phyloP scores from a whole-genome alignment of 2,888 invertebrate species.

The Penaeus monodon region DNA sequence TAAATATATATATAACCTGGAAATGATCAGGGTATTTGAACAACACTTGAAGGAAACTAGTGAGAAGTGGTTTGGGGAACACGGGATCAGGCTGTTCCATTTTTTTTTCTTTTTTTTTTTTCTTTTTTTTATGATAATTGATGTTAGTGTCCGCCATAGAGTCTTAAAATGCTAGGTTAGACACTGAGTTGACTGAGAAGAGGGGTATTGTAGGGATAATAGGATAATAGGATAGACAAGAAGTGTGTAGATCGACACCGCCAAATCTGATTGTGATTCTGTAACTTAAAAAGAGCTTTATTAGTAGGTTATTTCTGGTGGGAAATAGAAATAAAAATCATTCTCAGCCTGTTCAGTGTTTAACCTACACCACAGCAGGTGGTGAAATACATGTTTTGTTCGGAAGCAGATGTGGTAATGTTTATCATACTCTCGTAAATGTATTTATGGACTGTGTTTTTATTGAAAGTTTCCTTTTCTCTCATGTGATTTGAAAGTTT shows the following conservation, averaged over 20 bases:
- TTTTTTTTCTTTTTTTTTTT: not conserved
- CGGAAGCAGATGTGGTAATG: constrained; percentile 20
- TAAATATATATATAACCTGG: no score
- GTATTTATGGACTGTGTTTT: no score
- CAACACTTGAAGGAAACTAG: no score
- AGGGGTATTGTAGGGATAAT: no score
- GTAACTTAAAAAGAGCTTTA: no score
- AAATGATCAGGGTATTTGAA: no score
- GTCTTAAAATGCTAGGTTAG: not conserved
- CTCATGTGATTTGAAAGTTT: no score
- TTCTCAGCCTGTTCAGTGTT: constrained; percentile 26
- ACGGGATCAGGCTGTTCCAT: not conserved
- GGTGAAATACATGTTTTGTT: constrained; percentile 10
- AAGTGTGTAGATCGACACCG: not conserved
- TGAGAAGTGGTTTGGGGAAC: no score
- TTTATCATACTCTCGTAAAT: constrained; percentile 1
- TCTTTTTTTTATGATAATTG: not conserved
- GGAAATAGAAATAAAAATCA: no score
- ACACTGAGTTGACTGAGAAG: constrained; percentile 22
- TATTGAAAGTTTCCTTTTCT: no score
- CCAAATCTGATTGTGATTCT: no score
- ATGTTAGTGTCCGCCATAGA: constrained; percentile 36
- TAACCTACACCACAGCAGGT: constrained; percentile 24
- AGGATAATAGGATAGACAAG: not conserved
- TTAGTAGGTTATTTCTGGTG: no score